These are phyloP conservation scores for Eucidaris tribuloides DNA, from an alignment of 35 echinoderm and acorn worm species.

Conservation along the genomic window DNA sequence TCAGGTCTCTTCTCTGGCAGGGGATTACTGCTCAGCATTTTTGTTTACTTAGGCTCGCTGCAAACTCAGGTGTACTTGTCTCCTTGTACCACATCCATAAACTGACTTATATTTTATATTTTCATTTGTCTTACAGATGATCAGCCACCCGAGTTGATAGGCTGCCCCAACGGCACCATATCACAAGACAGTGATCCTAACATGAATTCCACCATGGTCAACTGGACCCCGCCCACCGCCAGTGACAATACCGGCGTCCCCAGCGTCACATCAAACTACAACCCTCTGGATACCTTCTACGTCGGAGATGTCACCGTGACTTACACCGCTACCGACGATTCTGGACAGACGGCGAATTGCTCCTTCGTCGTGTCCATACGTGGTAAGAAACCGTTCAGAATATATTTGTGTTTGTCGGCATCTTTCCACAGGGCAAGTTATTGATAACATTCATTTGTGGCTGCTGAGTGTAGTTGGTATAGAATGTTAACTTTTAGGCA, in stretches of 20 bases:
- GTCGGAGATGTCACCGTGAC: slow-evolving; percentile 23
- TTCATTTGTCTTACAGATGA: too few relatives aligned
- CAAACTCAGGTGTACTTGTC: too few relatives aligned
- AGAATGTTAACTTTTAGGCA: neutral
- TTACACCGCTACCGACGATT: slow-evolving; percentile 26
- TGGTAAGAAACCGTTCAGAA: slow-evolving; percentile 21
- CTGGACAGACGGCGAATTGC: slow-evolving; percentile 32
- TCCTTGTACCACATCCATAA: too few relatives aligned
- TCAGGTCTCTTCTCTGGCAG: too few relatives aligned
- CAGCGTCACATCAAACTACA: neutral
- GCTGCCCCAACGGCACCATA: neutral
- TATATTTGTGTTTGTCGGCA: neutral
- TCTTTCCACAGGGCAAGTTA: neutral
- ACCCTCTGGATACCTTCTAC: neutral
- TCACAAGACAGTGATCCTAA: slow-evolving; percentile 1
- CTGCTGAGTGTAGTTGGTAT: neutral
- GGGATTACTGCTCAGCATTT: too few relatives aligned
- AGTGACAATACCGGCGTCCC: slow-evolving; percentile 24
- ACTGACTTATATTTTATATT: too few relatives aligned
- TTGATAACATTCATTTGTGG: neutral
- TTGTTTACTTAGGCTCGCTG: too few relatives aligned
- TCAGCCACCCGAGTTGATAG: neutral
- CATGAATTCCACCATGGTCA: slow-evolving; percentile 1
- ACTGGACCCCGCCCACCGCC: slow-evolving; percentile 42
- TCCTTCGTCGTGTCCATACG: slow-evolving; percentile 29